phyloP scores from a whole-genome alignment of 2,888 invertebrate genomes.

The Nomada ruficornis region DNA sequence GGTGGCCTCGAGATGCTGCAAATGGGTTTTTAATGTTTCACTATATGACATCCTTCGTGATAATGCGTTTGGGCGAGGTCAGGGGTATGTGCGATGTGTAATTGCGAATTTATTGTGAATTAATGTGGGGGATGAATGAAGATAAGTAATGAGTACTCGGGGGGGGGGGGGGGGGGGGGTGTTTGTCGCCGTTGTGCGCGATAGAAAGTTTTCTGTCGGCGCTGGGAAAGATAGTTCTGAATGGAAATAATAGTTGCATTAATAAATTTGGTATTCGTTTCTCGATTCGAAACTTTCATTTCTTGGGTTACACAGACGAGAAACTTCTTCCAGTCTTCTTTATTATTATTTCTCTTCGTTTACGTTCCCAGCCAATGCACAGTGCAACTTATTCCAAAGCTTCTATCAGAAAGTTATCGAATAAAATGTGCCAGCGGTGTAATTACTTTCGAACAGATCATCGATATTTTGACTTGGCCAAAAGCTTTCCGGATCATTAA shows the following conservation, averaged over 20 bases:
- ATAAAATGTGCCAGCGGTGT: neutral
- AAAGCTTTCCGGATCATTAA: slow-evolving; percentile 25
- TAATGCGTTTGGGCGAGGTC: neutral
- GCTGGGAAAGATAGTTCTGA: no score
- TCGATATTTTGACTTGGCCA: slow-evolving; percentile 30
- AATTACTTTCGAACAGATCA: neutral
- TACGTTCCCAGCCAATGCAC: neutral
- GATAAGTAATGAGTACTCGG: no score
- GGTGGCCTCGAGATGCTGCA: neutral
- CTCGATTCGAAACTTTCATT: neutral
- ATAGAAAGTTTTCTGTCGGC: no score
- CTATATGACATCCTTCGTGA: neutral
- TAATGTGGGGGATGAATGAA: no score
- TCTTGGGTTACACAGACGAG: neutral
- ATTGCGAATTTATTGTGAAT: no score
- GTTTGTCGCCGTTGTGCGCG: no score
- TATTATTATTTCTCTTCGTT: neutral
- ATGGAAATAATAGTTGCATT: no score
- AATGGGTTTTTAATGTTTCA: slow-evolving; percentile 19
- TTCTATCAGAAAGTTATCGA: neutral
- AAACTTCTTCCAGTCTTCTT: neutral
- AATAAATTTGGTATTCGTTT: no score
- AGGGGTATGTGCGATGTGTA: neutral
- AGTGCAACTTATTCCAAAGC: neutral
- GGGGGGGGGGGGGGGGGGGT: no score